Percentiles rank a stretch among this genome's conserved stretches.
Evolutionary conservation across 2,888 invertebrate genomes (phyloP).

Genomic region (Drosophila colorata): DNA sequence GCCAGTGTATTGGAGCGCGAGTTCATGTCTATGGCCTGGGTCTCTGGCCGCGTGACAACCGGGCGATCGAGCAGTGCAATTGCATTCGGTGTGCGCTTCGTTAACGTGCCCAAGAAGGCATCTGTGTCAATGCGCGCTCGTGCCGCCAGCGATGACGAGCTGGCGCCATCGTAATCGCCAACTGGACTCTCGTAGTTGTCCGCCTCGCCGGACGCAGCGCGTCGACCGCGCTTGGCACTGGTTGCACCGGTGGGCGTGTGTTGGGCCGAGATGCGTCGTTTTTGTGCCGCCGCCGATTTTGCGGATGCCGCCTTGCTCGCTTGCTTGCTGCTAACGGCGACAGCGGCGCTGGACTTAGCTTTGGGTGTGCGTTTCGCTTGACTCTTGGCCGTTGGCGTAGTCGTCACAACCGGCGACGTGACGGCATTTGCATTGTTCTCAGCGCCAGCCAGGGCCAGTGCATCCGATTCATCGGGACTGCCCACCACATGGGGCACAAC

Average conservation of each 20-base stretch:
- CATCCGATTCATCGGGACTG: conserved; percentile 68
- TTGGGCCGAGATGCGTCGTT: conserved; percentile 65
- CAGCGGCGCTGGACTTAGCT: conserved; percentile 76
- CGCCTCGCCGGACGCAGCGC: conserved; percentile 86
- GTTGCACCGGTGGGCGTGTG: conserved; percentile 57
- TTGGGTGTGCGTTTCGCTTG: conserved; percentile 79
- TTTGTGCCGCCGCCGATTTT: conserved; percentile 69
- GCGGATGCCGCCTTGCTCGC: conserved; percentile 66
- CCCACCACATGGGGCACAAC: conserved; percentile 70
- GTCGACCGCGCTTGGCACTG: conserved; percentile 84
- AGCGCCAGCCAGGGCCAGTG: background rate
- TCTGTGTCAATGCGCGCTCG: conserved; percentile 79
- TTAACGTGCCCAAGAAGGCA: conserved; percentile 47
- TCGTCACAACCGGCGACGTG: conserved; percentile 32
- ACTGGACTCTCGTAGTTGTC: conserved; percentile 41
- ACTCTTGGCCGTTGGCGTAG: conserved; percentile 54
- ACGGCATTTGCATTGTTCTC: conserved; percentile 61
- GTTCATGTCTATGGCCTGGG: conserved; percentile 91
- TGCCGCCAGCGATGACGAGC: conserved; percentile 65
- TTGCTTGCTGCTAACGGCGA: conserved; percentile 64
- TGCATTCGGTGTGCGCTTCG: conserved; percentile 80
- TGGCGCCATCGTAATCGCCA: conserved; percentile 68
- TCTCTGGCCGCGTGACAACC: conserved; percentile 87
- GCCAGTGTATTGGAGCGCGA: conserved; percentile 91
- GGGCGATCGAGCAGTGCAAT: conserved; percentile 84